Base-by-base conservation (phyloP, 2,888 invertebrate species). In the Autographa pulchrina region DNA sequence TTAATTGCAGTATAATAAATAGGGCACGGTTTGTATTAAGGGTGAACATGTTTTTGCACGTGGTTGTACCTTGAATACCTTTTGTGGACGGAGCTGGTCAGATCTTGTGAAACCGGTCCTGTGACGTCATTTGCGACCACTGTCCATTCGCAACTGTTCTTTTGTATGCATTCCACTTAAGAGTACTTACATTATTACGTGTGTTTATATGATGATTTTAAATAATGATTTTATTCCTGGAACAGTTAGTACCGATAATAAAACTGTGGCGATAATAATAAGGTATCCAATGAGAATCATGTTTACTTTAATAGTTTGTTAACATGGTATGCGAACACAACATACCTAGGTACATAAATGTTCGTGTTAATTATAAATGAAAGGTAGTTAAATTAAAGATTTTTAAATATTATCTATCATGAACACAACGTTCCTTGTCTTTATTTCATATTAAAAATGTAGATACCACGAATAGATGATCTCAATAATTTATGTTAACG, bases 21-120 rank as follows among this genome's bases (percentile, higher is more conserved):
- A 48, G 48, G 48, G 48, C n/a, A 38, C 11, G 38, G 7, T 2
- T 16, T n/a, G 6, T 48, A 48, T 48, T 41, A 48, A 48, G 48
- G 48, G 48, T 48, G 16, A 13, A 56, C 56, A 25, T 11, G 20
- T 68, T 18, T 54, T 14, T 18, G 38, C 20, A 20, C 38, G 38
- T 38, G 56, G 25, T 41, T 64, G 32, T 43, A 56, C 43, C 68
- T 60, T 60, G 38, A 68, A 74, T 64, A 48, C 59, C 68, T 81
- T 69, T 67, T 60, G 64, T 66, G 62, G 60, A 65, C 65, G 68
- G 63, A 64, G 68, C 48, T 25, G 63, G 68, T 54, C 70, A 74
- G 74, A 78, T 78, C 18, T 25, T 48, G 65, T 60, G 64, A 68
- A 82, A 81, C 81, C 81, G 81, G 81, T 82, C 78, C 75, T 63